A percentile compares a stretch with the other conserved stretches of the same genome.
phyloP scores from a whole-genome alignment of 2,888 invertebrate species.

The Creontiades dilutus region DNA sequence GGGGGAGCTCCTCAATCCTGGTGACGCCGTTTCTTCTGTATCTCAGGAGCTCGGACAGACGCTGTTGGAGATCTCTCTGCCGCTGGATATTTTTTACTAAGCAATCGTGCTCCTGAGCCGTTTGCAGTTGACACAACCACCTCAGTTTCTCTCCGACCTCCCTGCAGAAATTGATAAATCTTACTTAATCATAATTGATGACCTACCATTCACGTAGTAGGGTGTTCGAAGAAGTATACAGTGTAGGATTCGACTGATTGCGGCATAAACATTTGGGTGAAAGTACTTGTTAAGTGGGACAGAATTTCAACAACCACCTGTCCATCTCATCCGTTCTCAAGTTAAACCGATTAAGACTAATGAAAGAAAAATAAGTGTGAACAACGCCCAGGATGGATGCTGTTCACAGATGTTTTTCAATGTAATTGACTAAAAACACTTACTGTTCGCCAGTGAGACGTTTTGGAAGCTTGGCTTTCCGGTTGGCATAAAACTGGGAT shows the following conservation, averaged over 20 bases:
- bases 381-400: too few species aligned
- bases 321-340: too few species aligned
- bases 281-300: too few species aligned
- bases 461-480: slow-evolving; percentile 55
- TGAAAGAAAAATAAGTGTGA: too few species aligned
- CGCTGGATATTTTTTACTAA: slow-evolving; percentile 88
- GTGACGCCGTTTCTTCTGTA: slow-evolving; percentile 93
- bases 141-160: slow-evolving; percentile 91
- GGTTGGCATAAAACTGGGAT: slow-evolving; percentile 85
- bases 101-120: slow-evolving; percentile 90
- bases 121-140: slow-evolving; percentile 92
- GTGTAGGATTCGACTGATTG: too few species aligned
- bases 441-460: slow-evolving; percentile 71
- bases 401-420: too few species aligned
- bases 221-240: too few species aligned
- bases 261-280: too few species aligned
- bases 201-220: too few species aligned
- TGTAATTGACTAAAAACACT: slow-evolving; percentile 30
- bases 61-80: slow-evolving; percentile 90
- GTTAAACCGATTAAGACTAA: too few species aligned
- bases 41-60: slow-evolving; percentile 89
- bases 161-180: slow-evolving; percentile 78
- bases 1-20: slow-evolving; percentile 89
- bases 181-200: too few species aligned
- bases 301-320: too few species aligned